Base-by-base conservation (phyloP, 2,888 invertebrate genomes). In the Pseudolycoriella hygida region DNA sequence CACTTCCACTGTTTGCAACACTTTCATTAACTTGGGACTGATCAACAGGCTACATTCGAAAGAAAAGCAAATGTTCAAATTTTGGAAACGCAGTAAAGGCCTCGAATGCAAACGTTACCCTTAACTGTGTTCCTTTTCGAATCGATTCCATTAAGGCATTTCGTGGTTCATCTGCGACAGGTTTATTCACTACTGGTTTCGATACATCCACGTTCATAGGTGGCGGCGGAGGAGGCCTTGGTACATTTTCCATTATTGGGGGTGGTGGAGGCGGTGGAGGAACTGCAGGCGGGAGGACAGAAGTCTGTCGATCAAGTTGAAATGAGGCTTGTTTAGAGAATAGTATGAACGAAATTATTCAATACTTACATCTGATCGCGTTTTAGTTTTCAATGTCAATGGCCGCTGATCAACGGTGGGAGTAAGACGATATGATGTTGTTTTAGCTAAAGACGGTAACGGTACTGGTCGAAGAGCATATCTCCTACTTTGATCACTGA, bases 111-210 rank as follows among this genome's bases (percentile, higher is more conserved):
- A 14, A 30, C 18, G 3, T 52, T 56, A 84, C 87, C 72, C 76
- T 83, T 42, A 92, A 69, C 12, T n/a, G n/a, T n/a, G n/a, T n/a
- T n/a, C n/a, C n/a, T 55, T 69, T 74, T 53, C 86, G 73, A 56
- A 94, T 94, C 57, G 86, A 83, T 54, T 87, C 82, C 78, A 94
- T 76, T 41, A 94, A 74, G 42, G 77, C 80, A 45, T 77, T 71
- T 46, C 77, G 70, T 3, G 72, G 58, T 62, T 83, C 82, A 6
- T 67, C 52, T 25, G 61, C 55, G 58, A 59, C 57, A 15, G 39
- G 6, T 11, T 2, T 53, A 51, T 45, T 56, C 53, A 51, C 54
- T 55, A 50, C 56, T 52, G 46, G 50, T 46, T 41, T 53, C 10
- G 31, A 17, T 17, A 30, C 25, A 25, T 25, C 25, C 8, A 8